phyloP scores from a whole-genome alignment of 1,140 invertebrate genomes.

The Chrysomallon squamiferum region DNA sequence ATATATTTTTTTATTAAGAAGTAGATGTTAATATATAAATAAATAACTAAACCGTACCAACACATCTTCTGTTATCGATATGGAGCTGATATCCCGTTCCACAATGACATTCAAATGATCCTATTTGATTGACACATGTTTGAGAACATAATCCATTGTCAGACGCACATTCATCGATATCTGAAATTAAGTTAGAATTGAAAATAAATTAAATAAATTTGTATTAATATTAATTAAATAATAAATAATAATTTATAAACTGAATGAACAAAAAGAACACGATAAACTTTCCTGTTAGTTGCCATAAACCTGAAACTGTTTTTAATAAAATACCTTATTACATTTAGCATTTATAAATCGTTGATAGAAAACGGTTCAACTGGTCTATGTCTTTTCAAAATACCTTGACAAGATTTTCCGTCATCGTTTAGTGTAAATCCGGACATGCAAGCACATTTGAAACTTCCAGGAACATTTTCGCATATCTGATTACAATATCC shows the following conservation, averaged over 20 bases:
- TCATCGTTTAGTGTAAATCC: constrained; percentile 69
- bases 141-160: constrained; percentile 26
- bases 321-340: too few species aligned
- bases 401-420: constrained; percentile 22
- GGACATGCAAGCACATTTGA: constrained; percentile 78
- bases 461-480: constrained; percentile 83
- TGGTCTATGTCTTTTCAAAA: too few species aligned
- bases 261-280: too few species aligned
- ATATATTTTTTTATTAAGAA: too few species aligned
- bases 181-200: constrained; percentile 11
- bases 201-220: not conserved
- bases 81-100: not conserved
- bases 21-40: too few species aligned
- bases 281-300: too few species aligned
- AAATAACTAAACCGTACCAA: not conserved
- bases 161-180: constrained; percentile 26
- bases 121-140: constrained; percentile 19
- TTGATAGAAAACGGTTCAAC: too few species aligned
- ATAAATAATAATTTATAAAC: too few species aligned
- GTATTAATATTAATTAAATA: too few species aligned
- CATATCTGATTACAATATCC: constrained; percentile 81
- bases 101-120: constrained; percentile 1
- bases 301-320: too few species aligned
- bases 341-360: too few species aligned
- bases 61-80: constrained; percentile 3